A percentile compares a stretch with the other conserved stretches of the same genome.
Conservation (phyloP, 2,797 vertebrate genomes). For the Craterocephalus amniculus region DNA sequence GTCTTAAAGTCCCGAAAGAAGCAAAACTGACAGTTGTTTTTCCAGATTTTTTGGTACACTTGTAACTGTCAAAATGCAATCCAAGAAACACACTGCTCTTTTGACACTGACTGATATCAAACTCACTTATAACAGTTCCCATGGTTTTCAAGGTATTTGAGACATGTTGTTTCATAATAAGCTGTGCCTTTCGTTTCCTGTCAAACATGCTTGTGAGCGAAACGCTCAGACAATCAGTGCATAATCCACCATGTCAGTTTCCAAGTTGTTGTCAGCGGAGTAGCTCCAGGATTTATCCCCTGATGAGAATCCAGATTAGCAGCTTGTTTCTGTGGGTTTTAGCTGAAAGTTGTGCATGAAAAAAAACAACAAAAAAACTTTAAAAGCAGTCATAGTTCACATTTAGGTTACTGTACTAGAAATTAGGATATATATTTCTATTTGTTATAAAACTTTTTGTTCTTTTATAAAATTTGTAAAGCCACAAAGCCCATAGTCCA, state of each 20-base stretch:
- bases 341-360: constrained; percentile 33
- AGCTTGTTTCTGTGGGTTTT: constrained; percentile 53
- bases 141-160: constrained; percentile 41
- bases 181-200: constrained; percentile 35
- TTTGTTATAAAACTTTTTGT: not conserved
- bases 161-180: constrained; percentile 42
- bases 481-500: not conserved
- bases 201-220: constrained; percentile 45
- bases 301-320: constrained; percentile 64
- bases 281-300: constrained; percentile 63
- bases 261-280: constrained; percentile 62
- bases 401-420: constrained; percentile 27
- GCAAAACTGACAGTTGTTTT: constrained; percentile 35
- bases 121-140: constrained; percentile 22
- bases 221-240: constrained; percentile 39
- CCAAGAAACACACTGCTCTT: constrained; percentile 34
- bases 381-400: constrained; percentile 40
- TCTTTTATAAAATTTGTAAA: not conserved
- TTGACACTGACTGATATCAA: constrained; percentile 32
- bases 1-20: constrained; percentile 29
- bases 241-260: constrained; percentile 62
- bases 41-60: constrained; percentile 12
- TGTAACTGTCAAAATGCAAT: constrained; percentile 24
- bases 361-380: constrained; percentile 42
- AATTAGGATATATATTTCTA: constrained; percentile 8